Evolutionary conservation across 1,140 invertebrate species (phyloP), one percentile per base, ranked within the genome.

Genomic region (Drosophila aff.): DNA sequence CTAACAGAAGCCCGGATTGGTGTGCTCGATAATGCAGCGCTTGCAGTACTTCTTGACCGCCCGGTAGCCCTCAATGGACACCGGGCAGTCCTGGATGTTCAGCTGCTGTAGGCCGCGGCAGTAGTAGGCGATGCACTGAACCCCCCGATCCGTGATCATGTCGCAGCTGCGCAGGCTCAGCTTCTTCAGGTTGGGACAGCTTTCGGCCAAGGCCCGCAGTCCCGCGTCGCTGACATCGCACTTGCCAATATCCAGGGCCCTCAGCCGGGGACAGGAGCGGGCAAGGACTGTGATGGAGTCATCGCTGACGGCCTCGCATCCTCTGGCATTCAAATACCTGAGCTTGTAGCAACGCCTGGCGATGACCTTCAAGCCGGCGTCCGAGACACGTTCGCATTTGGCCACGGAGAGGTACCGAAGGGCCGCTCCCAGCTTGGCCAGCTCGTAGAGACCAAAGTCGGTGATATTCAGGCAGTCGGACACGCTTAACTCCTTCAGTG

Each of bases 1-100:
- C 62, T 61, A 97, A 93, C 96, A 98, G 93, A 99, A 98, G 28
- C 97, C 97, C 49, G 97, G 97, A 93, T 99, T 98, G 1, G 97
- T 98, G 86, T 99, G 97, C 93, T 98, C 97, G 77, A 98, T 98
- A 60, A 98, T 96, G 93, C 97, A 98, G 76, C 96, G 93, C 82
- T 97, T 96, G 92, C 97, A 98, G 91, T 97, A 98, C 86, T 97
- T 97, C 92, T 98, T 98, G 18, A 99, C 97, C 3, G 97, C 97
- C 79, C 96, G 94, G 92, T 98, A 98, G 0, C 97, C 97, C 82
- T 98, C 95, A 31, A 97, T 93, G 1, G 97, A 97, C 57, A 98
- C 96, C 76, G 96, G 96, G 79, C 97, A 98, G 93, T 98, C 97
- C 87, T 98, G 97, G 61, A 98, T 98, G 91, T 98, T 98, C 0